These are phyloP conservation scores for Paratrypauchen microcephalus DNA, from an alignment of 2,797 vertebrate genomes.

Conservation along the genomic window DNA sequence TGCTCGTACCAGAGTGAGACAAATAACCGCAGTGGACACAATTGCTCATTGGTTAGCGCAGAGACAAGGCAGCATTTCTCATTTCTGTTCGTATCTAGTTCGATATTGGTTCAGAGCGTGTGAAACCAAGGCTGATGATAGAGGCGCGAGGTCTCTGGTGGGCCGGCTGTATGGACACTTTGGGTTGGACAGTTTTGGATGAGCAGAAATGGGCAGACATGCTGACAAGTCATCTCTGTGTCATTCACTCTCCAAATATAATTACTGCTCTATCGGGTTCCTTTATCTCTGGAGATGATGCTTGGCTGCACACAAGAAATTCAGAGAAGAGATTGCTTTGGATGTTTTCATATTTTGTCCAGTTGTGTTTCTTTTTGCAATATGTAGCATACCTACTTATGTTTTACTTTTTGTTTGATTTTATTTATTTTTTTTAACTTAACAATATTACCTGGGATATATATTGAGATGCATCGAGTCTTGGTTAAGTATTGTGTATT, in stretches of 20 bases:
- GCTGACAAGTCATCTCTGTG: slow-evolving; percentile 37
- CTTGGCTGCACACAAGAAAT: slow-evolving; percentile 26
- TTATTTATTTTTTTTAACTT: no score
- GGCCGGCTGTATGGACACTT: slow-evolving; percentile 51
- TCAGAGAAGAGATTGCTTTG: slow-evolving; percentile 41
- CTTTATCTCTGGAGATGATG: slow-evolving; percentile 23
- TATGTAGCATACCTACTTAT: not conserved
- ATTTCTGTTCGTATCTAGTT: slow-evolving; percentile 61
- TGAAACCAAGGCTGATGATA: slow-evolving; percentile 64
- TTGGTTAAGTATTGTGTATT: not conserved
- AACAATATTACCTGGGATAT: no score
- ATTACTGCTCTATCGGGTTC: slow-evolving; percentile 31
- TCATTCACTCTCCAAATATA: slow-evolving; percentile 32
- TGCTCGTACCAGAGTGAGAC: slow-evolving; percentile 36
- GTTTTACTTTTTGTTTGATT: no score
- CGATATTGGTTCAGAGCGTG: slow-evolving; percentile 56
- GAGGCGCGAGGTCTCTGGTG: slow-evolving; percentile 40
- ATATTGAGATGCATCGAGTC: not conserved
- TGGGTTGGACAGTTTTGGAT: slow-evolving; percentile 60
- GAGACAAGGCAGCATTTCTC: slow-evolving; percentile 55
- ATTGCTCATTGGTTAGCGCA: slow-evolving; percentile 43
- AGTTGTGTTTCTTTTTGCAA: not conserved
- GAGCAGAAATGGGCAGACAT: slow-evolving; percentile 54
- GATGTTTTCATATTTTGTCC: not conserved
- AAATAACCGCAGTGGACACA: slow-evolving; percentile 54